A percentile compares a stretch with the other conserved stretches of the same genome.
phyloP scores from a whole-genome alignment of 2,888 invertebrate genomes.

The Sclerodermus sp. region DNA sequence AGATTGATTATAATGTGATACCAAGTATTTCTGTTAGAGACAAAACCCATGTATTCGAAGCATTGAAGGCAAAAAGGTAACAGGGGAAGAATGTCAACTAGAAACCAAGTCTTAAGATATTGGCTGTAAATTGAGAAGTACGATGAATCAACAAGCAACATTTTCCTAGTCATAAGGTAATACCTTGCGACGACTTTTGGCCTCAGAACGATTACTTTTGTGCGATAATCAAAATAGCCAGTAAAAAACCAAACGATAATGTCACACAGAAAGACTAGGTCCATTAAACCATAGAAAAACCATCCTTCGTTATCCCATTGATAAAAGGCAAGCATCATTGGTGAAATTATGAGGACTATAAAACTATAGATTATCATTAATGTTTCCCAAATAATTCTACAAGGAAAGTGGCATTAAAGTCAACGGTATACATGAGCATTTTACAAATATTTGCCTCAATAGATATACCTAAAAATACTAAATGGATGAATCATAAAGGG shows the following conservation, averaged over 20 bases:
- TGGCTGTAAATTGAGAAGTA: conserved; percentile 33
- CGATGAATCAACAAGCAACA: background rate
- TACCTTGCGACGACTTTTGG: conserved; percentile 32
- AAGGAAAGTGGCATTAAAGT: conserved; percentile 18
- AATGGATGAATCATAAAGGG: conserved; percentile 55
- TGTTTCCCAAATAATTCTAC: conserved; percentile 49
- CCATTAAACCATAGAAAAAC: conserved; percentile 29
- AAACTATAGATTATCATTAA: conserved; percentile 44
- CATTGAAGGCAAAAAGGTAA: too few species aligned
- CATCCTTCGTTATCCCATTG: conserved; percentile 23
- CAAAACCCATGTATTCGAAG: too few species aligned
- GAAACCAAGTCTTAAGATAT: conserved; percentile 44
- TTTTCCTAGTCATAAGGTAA: background rate
- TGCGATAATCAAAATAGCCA: conserved; percentile 46
- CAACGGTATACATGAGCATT: too few species aligned
- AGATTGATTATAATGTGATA: conserved; percentile 38
- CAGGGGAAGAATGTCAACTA: conserved; percentile 43
- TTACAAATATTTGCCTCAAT: background rate
- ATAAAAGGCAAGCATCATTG: conserved; percentile 46
- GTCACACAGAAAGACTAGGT: conserved; percentile 44
- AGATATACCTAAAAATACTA: conserved; percentile 48
- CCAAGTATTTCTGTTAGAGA: too few species aligned
- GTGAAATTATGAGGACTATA: conserved; percentile 40
- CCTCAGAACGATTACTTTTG: conserved; percentile 42
- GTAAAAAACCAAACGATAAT: conserved; percentile 49